Evolutionary conservation across 2,888 invertebrate species (phyloP).

Genomic region (Agriopis leucophaearia): DNA sequence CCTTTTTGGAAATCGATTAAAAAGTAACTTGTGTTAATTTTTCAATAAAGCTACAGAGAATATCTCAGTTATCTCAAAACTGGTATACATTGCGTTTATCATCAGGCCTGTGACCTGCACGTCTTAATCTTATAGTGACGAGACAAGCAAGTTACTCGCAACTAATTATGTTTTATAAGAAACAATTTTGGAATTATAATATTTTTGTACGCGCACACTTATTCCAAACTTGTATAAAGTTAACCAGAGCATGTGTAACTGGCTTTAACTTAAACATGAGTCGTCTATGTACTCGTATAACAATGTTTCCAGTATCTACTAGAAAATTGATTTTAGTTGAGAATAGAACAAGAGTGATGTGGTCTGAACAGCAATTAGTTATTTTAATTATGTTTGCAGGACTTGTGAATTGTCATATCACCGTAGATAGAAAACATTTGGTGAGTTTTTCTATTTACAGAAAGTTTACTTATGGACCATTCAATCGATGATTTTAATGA

Average conservation of each 20-base stretch:
- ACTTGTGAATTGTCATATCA: conserved; percentile 59
- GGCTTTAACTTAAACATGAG: background rate
- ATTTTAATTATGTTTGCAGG: conserved; percentile 37
- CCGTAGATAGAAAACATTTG: conserved; percentile 66
- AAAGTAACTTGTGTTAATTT: too few relatives aligned
- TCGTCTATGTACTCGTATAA: background rate
- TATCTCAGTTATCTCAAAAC: too few relatives aligned
- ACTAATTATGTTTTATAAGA: too few relatives aligned
- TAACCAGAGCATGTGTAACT: conserved; percentile 9
- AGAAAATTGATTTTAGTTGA: conserved; percentile 20
- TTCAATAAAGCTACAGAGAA: too few relatives aligned
- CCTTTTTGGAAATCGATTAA: too few relatives aligned
- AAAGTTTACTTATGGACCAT: too few relatives aligned
- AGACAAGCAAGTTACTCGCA: too few relatives aligned
- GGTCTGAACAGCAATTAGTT: conserved; percentile 16
- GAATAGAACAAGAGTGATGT: conserved; percentile 22
- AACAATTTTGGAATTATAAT: too few relatives aligned
- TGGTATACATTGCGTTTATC: too few relatives aligned
- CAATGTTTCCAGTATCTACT: conserved; percentile 10
- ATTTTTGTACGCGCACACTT: too few relatives aligned
- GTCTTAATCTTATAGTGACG: too few relatives aligned
- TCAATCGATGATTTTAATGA: background rate
- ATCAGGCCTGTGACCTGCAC: too few relatives aligned
- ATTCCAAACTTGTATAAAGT: background rate
- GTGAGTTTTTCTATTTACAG: conserved; percentile 53